phyloP scores from a whole-genome alignment of 2,888 invertebrate species.

The Abrostola tripartita region DNA sequence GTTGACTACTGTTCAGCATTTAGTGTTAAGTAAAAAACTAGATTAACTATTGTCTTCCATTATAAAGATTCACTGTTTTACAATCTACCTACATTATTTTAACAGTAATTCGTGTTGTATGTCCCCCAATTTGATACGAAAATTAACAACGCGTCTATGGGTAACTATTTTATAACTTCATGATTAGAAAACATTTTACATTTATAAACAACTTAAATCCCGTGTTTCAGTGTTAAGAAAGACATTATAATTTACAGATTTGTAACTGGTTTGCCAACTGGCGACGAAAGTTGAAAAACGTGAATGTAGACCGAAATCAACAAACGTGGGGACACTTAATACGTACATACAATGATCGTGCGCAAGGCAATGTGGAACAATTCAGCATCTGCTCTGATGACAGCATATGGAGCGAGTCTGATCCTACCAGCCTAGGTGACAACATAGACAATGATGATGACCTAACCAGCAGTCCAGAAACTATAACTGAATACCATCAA shows the following conservation, averaged over 20 bases:
- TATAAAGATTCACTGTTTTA: not conserved
- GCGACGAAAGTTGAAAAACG: constrained; percentile 93
- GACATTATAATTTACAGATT: constrained; percentile 82
- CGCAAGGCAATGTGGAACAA: constrained; percentile 93
- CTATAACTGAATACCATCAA: constrained; percentile 66
- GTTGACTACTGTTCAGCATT: constrained; percentile 72
- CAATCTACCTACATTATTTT: too few relatives aligned
- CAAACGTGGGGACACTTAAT: constrained; percentile 93
- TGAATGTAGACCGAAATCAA: constrained; percentile 90
- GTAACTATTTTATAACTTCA: not conserved
- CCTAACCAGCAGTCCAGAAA: constrained; percentile 70
- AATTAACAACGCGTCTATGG: too few relatives aligned
- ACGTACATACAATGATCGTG: constrained; percentile 92
- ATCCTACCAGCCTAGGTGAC: constrained; percentile 71
- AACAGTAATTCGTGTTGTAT: too few relatives aligned
- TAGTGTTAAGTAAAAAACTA: constrained; percentile 51
- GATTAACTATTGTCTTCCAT: constrained; percentile 12
- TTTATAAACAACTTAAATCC: not conserved
- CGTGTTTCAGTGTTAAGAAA: not conserved
- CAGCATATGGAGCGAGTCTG: constrained; percentile 93
- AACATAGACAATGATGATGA: constrained; percentile 69
- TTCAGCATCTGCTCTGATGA: constrained; percentile 94
- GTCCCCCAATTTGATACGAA: too few relatives aligned
- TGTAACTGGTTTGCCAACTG: constrained; percentile 96
- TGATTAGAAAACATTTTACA: too few relatives aligned